A percentile compares a stretch with the other conserved stretches of the same genome.
phyloP scores from a whole-genome alignment of 2,113 vertebrate genomes.

The Alethe castanea region DNA sequence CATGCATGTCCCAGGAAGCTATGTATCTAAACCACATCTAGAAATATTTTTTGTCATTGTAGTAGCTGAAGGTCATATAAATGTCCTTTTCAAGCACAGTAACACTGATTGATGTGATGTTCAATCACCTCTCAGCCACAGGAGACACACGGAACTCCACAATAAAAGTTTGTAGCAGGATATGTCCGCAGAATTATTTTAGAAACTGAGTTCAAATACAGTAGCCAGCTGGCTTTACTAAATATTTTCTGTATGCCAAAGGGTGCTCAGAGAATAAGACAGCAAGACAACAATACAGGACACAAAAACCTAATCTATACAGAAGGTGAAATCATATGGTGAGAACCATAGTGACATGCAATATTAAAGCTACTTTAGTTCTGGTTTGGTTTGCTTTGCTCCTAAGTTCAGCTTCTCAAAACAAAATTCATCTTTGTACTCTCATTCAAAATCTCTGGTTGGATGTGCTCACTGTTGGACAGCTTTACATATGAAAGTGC shows the following conservation, averaged over 20 bases:
- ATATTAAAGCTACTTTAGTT: not conserved
- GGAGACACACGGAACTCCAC: not conserved
- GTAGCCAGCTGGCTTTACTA: not conserved
- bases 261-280: not conserved
- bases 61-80: not conserved
- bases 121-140: not conserved
- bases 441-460: not conserved
- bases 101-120: not conserved
- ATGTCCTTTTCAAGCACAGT: not conserved
- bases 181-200: not conserved
- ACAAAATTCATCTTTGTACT: not conserved
- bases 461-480: not conserved
- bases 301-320: not conserved
- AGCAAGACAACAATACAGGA: not conserved
- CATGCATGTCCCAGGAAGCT: not conserved
- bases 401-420: not conserved
- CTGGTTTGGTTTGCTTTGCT: not conserved
- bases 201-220: not conserved
- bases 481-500: not conserved
- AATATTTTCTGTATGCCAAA: not conserved
- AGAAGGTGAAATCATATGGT: not conserved
- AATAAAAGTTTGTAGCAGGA: not conserved
- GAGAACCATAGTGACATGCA: not conserved
- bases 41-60: not conserved
- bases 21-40: not conserved